Evolutionary conservation across 2,797 vertebrate genomes (phyloP), one percentile per base, ranked within the genome.

Genomic region (Mico argentatus): DNA sequence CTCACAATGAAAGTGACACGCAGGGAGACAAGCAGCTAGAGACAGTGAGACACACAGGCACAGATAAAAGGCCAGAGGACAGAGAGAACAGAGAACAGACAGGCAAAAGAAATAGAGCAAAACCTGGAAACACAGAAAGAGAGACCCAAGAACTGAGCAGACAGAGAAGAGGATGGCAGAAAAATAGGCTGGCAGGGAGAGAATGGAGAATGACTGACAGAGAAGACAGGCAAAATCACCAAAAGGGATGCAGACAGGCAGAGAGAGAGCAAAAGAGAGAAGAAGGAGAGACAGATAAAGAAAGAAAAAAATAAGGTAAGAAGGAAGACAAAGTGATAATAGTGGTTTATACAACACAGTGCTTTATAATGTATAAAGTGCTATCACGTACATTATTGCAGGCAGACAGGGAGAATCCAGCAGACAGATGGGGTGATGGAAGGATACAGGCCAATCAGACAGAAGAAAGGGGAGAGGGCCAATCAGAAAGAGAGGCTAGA

Each of bases 361-460:
- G 33, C 76, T 86, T 84, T 80, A 80, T 76, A 88, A 55, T 94
- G 86, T 70, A 86, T 85, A 90, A 95, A 86, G 57, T 82, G 90
- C 83, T 91, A 94, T 75, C 33, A 84, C 70, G 94, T 64, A 88
- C 67, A 89, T 91, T 87, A 90, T 11, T 92, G 84, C 81, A 88
- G 41, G 93, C 91, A 91, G 81, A 88, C 48, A 95, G 94, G 50
- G 76, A 95, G 82, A 96, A 92, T 90, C 88, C 92, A 73, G 67
- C 72, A 96, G 92, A 94, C 92, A 93, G 95, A 97, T 93, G 90
- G 96, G 94, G 87, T 98, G 93, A 96, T 93, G 64, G 87, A 89
- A 50, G 50, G 91, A 94, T 92, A 72, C 20, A 90, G 73, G 89
- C 84, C 96, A 97, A 97, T 95, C 95, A 96, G 89, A 72, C 70